A percentile compares a stretch with the other conserved stretches of the same genome.
phyloP scores from a whole-genome alignment of 1,140 invertebrate genomes.

The Lethocerus indicus region DNA sequence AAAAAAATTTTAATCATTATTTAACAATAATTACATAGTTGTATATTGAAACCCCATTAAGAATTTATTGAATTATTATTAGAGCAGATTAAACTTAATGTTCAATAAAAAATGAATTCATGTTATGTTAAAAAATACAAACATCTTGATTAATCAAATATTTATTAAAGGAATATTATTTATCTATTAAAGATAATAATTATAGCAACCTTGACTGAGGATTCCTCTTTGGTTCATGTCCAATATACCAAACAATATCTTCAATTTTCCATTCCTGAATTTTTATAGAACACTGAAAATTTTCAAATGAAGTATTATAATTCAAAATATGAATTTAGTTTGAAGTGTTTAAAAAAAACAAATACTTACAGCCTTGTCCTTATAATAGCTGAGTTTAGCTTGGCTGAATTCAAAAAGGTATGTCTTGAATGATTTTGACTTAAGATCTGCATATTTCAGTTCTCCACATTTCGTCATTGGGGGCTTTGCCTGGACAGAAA shows the following conservation, averaged over 20 bases:
- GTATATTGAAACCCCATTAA: no score
- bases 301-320: not conserved
- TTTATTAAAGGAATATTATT: no score
- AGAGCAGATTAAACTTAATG: no score
- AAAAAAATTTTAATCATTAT: conserved; percentile 14
- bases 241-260: conserved; percentile 65
- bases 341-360: not conserved
- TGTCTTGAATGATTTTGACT: conserved; percentile 54
- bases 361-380: conserved; percentile 50
- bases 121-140: no score
- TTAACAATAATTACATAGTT: no score
- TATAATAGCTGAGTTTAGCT: conserved; percentile 59
- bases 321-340: not conserved
- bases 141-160: no score
- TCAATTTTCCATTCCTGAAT: conserved; percentile 56
- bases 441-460: conserved; percentile 58
- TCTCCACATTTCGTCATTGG: conserved; percentile 44
- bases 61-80: no score
- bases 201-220: conserved; percentile 43
- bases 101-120: no score
- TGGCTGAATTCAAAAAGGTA: conserved; percentile 64
- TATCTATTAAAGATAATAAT: not conserved
- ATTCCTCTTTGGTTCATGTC: conserved; percentile 59
- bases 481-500: conserved; percentile 29
- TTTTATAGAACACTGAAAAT: conserved; percentile 36